Percentiles rank a stretch among this genome's conserved stretches.
These are phyloP conservation scores for Olivierus martensii DNA, from an alignment of 1,140 invertebrate genomes.

Conservation along the genomic window DNA sequence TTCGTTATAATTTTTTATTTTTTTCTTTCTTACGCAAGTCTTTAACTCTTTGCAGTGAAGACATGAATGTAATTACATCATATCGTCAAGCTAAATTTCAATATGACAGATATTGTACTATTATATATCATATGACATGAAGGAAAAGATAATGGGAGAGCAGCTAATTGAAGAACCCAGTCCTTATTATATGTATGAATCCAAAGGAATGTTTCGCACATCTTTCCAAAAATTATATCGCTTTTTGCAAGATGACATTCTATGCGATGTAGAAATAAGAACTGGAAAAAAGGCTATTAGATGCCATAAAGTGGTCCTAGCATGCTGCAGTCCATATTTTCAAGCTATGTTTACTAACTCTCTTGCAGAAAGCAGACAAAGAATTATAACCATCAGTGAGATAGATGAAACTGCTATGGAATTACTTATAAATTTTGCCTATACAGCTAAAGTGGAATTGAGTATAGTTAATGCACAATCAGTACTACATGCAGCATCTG, in stretches of 20 bases:
- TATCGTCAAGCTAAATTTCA: too few relatives aligned
- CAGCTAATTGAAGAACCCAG: constrained; percentile 10
- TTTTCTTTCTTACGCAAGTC: too few relatives aligned
- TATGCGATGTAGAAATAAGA: constrained; percentile 14
- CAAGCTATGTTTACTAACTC: constrained; percentile 60
- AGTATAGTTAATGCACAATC: constrained; percentile 52
- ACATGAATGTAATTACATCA: too few relatives aligned
- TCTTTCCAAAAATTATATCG: constrained; percentile 16
- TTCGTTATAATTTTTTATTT: too few relatives aligned
- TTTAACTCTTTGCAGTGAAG: too few relatives aligned
- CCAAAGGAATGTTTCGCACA: constrained; percentile 4
- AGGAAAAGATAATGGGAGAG: constrained; percentile 9
- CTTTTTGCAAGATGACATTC: constrained; percentile 10
- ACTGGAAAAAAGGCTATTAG: constrained; percentile 47
- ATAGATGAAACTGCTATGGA: constrained; percentile 54
- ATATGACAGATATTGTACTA: too few relatives aligned
- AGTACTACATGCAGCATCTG: constrained; percentile 50
- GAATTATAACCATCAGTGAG: constrained; percentile 46
- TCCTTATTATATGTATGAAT: constrained; percentile 7
- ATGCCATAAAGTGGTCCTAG: constrained; percentile 53
- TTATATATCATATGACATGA: too few relatives aligned
- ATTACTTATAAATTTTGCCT: constrained; percentile 52
- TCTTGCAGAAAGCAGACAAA: constrained; percentile 47
- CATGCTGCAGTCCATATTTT: constrained; percentile 58
- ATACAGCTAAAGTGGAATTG: constrained; percentile 47